Evolutionary conservation across 2,797 vertebrate species (phyloP).

Genomic region (Microchirus variegatus): DNA sequence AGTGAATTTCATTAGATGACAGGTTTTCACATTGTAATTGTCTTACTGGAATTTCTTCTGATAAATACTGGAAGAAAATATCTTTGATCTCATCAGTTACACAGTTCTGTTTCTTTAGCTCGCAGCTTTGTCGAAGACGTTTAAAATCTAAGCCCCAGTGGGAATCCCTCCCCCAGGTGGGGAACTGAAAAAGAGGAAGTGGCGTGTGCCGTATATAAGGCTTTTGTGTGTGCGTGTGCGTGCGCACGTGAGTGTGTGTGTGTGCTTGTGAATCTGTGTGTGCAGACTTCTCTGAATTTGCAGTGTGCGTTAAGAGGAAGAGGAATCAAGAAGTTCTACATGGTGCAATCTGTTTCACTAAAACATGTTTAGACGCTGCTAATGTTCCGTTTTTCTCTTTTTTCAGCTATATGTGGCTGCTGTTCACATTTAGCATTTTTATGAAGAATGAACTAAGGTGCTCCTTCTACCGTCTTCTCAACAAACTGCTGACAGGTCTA

Average conservation of each 20-base stretch:
- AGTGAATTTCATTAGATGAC: too few species aligned
- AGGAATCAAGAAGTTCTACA: conserved; percentile 55
- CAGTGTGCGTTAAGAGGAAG: conserved; percentile 57
- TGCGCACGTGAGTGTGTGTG: not conserved
- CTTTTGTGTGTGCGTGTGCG: conserved; percentile 1
- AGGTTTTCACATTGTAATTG: too few species aligned
- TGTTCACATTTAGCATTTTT: conserved; percentile 55
- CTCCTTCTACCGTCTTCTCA: conserved; percentile 64
- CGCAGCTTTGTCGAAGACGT: not conserved
- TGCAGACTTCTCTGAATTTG: conserved; percentile 40
- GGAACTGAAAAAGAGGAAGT: conserved; percentile 72
- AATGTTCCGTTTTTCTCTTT: conserved; percentile 45
- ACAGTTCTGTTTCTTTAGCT: too few species aligned
- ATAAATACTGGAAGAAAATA: too few species aligned
- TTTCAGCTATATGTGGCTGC: conserved; percentile 61
- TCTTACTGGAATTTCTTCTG: too few species aligned
- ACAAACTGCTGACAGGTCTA: conserved; percentile 65
- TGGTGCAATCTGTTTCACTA: conserved; percentile 9
- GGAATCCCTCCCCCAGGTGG: conserved; percentile 30
- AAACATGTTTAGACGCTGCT: conserved; percentile 26
- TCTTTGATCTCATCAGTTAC: too few species aligned
- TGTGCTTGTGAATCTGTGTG: conserved; percentile 12
- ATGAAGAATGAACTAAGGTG: conserved; percentile 59
- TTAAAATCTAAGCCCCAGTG: not conserved
- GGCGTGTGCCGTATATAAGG: conserved; percentile 13